phyloP scores from a whole-genome alignment of 2,797 vertebrate genomes.

The Danio kyathit region DNA sequence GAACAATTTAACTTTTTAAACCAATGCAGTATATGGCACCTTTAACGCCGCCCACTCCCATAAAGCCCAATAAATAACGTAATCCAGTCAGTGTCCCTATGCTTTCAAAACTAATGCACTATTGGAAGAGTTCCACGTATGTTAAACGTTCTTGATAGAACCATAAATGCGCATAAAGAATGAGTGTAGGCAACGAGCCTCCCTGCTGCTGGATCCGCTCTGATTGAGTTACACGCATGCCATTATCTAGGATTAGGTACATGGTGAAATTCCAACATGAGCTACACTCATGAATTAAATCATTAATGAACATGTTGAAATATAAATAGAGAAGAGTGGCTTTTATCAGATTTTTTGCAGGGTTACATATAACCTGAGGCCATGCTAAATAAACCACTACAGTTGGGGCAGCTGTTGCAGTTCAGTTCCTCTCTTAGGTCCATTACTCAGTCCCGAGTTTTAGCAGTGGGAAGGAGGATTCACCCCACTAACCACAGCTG shows the following conservation, averaged over 20 bases:
- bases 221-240: conserved; percentile 43
- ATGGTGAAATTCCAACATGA: conserved; percentile 25
- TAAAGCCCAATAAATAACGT: no score
- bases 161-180: background rate
- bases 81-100: no score
- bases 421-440: conserved; percentile 32
- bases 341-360: conserved; percentile 49
- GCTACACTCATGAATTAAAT: conserved; percentile 42
- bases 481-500: conserved; percentile 19
- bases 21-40: no score
- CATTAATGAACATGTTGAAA: conserved; percentile 52
- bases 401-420: conserved; percentile 2
- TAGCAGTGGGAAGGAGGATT: conserved; percentile 13
- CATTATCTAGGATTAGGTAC: conserved; percentile 41
- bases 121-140: no score
- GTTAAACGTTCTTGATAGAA: background rate
- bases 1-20: no score
- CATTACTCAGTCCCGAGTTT: conserved; percentile 32
- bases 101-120: no score
- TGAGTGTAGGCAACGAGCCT: conserved; percentile 6
- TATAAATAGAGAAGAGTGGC: conserved; percentile 24
- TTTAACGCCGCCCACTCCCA: no score
- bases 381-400: conserved; percentile 39
- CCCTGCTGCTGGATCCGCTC: conserved; percentile 5
- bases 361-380: conserved; percentile 51